Evolutionary conservation across 2,797 vertebrate genomes (phyloP).

Genomic region (Hemibagrus guttatus): DNA sequence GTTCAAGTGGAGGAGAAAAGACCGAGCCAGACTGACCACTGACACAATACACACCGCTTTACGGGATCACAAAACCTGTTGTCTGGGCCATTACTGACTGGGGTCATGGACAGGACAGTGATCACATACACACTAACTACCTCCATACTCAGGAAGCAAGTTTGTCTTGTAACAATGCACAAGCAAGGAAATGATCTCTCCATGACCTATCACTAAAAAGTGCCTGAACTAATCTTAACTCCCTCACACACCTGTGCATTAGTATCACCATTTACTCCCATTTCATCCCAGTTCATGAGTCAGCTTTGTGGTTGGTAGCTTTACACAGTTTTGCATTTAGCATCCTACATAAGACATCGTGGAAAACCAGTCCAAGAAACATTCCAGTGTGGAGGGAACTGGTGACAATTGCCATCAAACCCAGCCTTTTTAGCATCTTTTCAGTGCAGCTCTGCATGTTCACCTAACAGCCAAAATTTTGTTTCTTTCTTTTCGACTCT

Average conservation of each 20-base stretch:
- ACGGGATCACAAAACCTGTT: slow-evolving; percentile 47
- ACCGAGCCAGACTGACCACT: slow-evolving; percentile 41
- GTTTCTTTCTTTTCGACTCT: slow-evolving; percentile 35
- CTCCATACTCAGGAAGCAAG: slow-evolving; percentile 27
- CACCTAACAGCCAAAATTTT: slow-evolving; percentile 42
- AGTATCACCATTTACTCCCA: slow-evolving; percentile 12
- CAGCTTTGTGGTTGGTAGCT: neutral
- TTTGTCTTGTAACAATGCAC: slow-evolving; percentile 27
- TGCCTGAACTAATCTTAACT: slow-evolving; percentile 2
- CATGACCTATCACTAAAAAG: slow-evolving; percentile 7
- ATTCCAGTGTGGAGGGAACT: neutral
- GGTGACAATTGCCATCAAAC: neutral
- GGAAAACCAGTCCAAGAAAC: neutral
- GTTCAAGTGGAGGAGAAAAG: slow-evolving; percentile 5
- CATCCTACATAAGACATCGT: neutral
- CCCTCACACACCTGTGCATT: slow-evolving; percentile 1
- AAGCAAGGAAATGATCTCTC: slow-evolving; percentile 11
- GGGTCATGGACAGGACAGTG: slow-evolving; percentile 50
- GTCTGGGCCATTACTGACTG: slow-evolving; percentile 41
- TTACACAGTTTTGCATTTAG: neutral
- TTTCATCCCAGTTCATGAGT: neutral
- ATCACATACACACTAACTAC: slow-evolving; percentile 19
- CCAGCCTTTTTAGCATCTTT: slow-evolving; percentile 7
- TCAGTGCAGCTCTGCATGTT: neutral
- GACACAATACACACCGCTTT: slow-evolving; percentile 42